Base-by-base conservation (phyloP, 2,113 vertebrate genomes). In the Bucco capensis region DNA sequence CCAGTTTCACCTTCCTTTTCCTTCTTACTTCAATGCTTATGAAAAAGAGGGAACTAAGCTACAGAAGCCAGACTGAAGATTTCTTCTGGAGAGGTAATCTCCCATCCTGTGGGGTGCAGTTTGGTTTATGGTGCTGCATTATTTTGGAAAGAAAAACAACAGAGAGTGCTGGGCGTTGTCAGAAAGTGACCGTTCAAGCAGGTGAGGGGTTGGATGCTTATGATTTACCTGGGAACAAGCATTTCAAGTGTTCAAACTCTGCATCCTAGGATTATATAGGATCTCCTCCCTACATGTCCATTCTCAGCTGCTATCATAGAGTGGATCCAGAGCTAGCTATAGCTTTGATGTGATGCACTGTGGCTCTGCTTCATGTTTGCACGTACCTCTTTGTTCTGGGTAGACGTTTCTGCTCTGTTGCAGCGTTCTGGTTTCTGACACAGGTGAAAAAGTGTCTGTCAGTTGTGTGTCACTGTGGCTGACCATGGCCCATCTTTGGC, bases 51-150 rank as follows among this genome's bases (percentile, higher is more conserved):
- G 37, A 94, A 44, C 22, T 67, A 30, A 92, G 25, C 51, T 77
- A 44, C 67, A 67, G 61, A 86, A 89, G 46, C 37, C 35, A 84
- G 31, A 58, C 24, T 53, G 56, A 76, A 91, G 82, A 31, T 76
- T 82, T 83, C 94, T 37, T 87, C 91, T 75, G 77, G 83, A 95
- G 70, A 96, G 98, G 98, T 98, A 97, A 97, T 69, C 66, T 81
- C n/a, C 22, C 22, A 30, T 57, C 7, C 14, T 70, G 13, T 44
- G 53, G 57, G 65, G 21, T 61, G 7, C 1, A 2, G 15, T 60
- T 81, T 58, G 8, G 2, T 72, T 88, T 72, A 19, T 1, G 2
- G 24, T 37, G 50, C 50, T 65, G 54, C 25, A 8, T 71, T 86
- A 25, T 22, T 83, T 49, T 24, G 46, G 53, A 38, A n/a, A 46